Conservation (phyloP, 1,140 invertebrate species). For the Drosophila guanche region DNA sequence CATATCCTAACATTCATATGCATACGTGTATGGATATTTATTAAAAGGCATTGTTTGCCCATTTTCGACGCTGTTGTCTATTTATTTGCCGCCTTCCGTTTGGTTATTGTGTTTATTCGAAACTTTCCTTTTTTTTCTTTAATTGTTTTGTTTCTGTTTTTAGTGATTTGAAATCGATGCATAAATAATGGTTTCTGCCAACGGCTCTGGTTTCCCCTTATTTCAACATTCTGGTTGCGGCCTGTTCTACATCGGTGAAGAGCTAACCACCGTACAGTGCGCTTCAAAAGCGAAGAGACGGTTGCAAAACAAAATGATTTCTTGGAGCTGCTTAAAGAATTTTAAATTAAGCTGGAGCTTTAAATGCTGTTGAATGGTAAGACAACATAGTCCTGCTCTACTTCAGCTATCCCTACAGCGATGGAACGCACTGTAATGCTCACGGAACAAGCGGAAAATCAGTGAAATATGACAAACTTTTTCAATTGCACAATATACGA, state of each 20-base stretch:
- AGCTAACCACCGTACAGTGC: slow-evolving; percentile 14
- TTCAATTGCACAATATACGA: slow-evolving; percentile 70
- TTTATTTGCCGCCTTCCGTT: slow-evolving; percentile 50
- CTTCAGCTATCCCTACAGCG: neutral
- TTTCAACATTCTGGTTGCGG: slow-evolving; percentile 34
- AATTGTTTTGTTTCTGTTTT: slow-evolving; percentile 38
- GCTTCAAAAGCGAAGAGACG: neutral
- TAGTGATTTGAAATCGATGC: slow-evolving; percentile 75
- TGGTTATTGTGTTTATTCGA: slow-evolving; percentile 40
- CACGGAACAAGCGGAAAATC: slow-evolving; percentile 16
- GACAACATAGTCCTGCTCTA: too few relatives aligned
- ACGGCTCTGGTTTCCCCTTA: slow-evolving; percentile 42
- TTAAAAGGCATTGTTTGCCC: slow-evolving; percentile 45
- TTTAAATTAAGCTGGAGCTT: too few relatives aligned
- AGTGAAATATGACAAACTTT: slow-evolving; percentile 59
- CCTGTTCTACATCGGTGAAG: slow-evolving; percentile 13
- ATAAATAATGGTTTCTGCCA: slow-evolving; percentile 75
- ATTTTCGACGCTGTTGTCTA: slow-evolving; percentile 39
- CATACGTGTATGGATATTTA: slow-evolving; percentile 49
- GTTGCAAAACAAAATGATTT: neutral
- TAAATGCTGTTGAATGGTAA: too few relatives aligned
- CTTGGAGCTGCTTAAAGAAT: neutral
- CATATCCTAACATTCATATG: slow-evolving; percentile 14
- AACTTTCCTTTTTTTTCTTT: slow-evolving; percentile 32
- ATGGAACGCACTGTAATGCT: slow-evolving; percentile 5